phyloP scores from a whole-genome alignment of 2,888 invertebrate genomes.

The Parnassius mnemosyne region DNA sequence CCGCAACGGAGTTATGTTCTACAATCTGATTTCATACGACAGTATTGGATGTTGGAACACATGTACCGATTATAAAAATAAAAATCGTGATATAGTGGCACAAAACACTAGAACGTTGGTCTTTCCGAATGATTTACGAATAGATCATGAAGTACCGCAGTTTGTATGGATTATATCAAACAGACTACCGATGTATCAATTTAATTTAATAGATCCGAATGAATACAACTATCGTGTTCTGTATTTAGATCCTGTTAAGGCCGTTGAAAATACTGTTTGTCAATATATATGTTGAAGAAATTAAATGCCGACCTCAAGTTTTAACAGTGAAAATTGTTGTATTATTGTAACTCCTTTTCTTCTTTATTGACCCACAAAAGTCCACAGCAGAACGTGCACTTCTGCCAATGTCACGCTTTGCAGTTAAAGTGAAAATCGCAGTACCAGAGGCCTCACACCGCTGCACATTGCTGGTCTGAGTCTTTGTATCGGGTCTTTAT shows the following conservation, averaged over 20 bases:
- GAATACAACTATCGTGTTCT: constrained; percentile 88
- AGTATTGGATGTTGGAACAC: constrained; percentile 92
- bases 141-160: constrained; percentile 86
- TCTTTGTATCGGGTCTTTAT: too few species aligned
- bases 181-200: constrained; percentile 87
- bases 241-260: constrained; percentile 82
- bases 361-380: too few species aligned
- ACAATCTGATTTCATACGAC: constrained; percentile 88
- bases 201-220: constrained; percentile 82
- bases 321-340: too few species aligned
- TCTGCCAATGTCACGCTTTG: too few species aligned
- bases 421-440: too few species aligned
- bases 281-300: constrained; percentile 59
- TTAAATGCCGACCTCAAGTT: neutral
- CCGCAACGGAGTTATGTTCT: constrained; percentile 88
- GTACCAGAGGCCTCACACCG: too few species aligned
- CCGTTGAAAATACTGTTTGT: constrained; percentile 84
- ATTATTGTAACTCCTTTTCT: too few species aligned
- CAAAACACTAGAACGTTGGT: constrained; percentile 82
- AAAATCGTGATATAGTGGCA: constrained; percentile 84
- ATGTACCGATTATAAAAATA: constrained; percentile 84
- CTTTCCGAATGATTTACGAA: constrained; percentile 90
- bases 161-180: constrained; percentile 89
- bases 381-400: too few species aligned
- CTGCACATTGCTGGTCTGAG: too few species aligned